Base-by-base conservation (phyloP, 2,888 invertebrate genomes). In the Cataglyphis albicans region DNA sequence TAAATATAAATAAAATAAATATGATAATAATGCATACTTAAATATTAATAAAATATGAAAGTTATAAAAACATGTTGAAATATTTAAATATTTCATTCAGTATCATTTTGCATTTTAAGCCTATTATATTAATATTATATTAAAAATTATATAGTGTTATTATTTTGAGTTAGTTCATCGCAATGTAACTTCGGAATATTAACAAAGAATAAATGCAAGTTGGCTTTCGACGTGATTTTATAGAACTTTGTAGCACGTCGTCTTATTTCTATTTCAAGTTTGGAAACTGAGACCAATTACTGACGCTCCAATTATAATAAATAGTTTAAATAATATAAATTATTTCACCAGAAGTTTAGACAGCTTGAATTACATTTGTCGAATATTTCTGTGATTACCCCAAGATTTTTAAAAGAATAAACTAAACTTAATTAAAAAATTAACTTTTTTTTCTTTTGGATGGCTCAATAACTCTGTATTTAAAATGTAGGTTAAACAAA, bases 351-450 rank as follows among this genome's bases (percentile, higher is more conserved):
- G 4, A 59, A 80, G 18, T 80, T 80, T 12, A 6, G 21, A 35
- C 21, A 59, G 21, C 12, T 29, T 12, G 12, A 72, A 3, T 59
- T 32, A 21, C 18, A 10, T 68, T 29, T 41, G n/a, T 21, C 12
- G 21, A 32, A 70, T 52, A 52, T 44, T 48, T 59, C 25, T 57
- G 29, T 9, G 55, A 6, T 55, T 55, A 35, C 6, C 12, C n/a
- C 15, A 74, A 59, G 41, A 73, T 80, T 59, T 35, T 57, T 59
- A 59, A 44, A 73, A 52, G 59, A 48, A 41, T 57, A 25, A 67
- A 52, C 35, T 32, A 70, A 72, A 72, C 35, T 80, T 80, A 74
- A 80, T 80, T 80, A 73, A 48, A 52, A 44, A 59, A 59, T 44
- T n/a, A 52, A 70, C 38, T 76, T 9, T 55, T 55, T 52, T 44